These are phyloP conservation scores for Tridacna gigas DNA, from an alignment of 2,888 invertebrate genomes.

Conservation along the genomic window DNA sequence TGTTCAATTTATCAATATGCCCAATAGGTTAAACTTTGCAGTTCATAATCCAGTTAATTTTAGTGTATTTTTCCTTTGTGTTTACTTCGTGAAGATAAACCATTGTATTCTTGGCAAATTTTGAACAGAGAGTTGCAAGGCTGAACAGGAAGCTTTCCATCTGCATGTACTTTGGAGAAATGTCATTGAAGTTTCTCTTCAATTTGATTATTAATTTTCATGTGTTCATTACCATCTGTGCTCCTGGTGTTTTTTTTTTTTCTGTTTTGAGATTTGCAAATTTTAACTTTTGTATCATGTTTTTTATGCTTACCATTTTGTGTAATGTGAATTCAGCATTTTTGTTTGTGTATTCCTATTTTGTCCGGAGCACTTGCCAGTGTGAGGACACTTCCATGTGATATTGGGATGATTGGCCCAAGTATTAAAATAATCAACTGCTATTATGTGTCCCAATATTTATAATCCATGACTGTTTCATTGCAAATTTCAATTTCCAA, in stretches of 20 bases:
- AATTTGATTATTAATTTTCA: slow-evolving; percentile 34
- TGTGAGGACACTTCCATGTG: slow-evolving; percentile 51
- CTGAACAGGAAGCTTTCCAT: no score
- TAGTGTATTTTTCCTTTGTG: no score
- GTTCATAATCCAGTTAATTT: no score
- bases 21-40: no score
- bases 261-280: slow-evolving; percentile 57
- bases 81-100: no score
- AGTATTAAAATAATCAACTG: background rate
- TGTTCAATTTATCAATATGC: no score
- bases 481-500: no score
- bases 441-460: no score
- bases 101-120: no score
- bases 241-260: slow-evolving; percentile 44
- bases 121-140: no score
- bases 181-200: background rate
- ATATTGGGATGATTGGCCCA: slow-evolving; percentile 46
- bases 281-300: slow-evolving; percentile 60
- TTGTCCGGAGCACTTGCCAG: slow-evolving; percentile 55
- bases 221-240: slow-evolving; percentile 62
- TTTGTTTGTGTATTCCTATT: slow-evolving; percentile 26
- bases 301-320: slow-evolving; percentile 47
- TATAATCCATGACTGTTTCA: no score
- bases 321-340: slow-evolving; percentile 54
- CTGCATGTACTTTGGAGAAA: no score